These are phyloP conservation scores for Lasioglossum pauxillum DNA, from an alignment of 2,888 invertebrate genomes.

Conservation along the genomic window DNA sequence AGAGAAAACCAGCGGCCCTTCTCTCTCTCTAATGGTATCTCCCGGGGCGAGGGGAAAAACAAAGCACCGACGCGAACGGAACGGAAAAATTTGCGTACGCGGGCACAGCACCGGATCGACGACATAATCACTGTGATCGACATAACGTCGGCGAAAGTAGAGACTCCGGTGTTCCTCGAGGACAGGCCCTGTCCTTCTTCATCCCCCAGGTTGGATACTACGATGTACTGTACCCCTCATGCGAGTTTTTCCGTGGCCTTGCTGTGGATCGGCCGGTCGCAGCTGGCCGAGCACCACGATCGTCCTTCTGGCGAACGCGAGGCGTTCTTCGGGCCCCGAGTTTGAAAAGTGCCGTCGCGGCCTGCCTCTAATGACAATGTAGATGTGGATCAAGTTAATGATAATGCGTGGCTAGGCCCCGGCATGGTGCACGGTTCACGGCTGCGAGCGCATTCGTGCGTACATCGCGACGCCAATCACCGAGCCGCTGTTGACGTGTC, in stretches of 20 bases:
- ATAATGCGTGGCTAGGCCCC: constrained; percentile 76
- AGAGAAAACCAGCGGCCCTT: constrained; percentile 27
- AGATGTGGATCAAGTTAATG: constrained; percentile 79
- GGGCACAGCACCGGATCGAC: constrained; percentile 73
- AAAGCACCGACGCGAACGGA: constrained; percentile 41
- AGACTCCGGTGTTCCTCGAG: constrained; percentile 63
- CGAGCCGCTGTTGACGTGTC: constrained; percentile 49
- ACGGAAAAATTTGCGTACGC: constrained; percentile 65
- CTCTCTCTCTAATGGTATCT: constrained; percentile 35
- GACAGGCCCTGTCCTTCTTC: constrained; percentile 52
- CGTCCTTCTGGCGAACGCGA: constrained; percentile 28
- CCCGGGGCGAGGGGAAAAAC: constrained; percentile 32
- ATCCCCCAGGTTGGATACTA: constrained; percentile 18
- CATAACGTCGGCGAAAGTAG: constrained; percentile 74
- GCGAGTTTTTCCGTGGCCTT: constrained; percentile 52
- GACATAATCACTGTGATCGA: constrained; percentile 80
- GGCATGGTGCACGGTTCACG: constrained; percentile 74
- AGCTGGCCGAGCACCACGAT: constrained; percentile 57
- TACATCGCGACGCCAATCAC: constrained; percentile 71
- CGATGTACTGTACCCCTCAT: not conserved
- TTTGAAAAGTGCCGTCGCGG: constrained; percentile 70
- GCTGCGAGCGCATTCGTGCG: constrained; percentile 81
- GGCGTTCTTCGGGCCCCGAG: constrained; percentile 37
- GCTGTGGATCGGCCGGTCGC: constrained; percentile 35
- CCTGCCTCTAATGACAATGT: constrained; percentile 81